A percentile compares a stretch with the other conserved stretches of the same genome.
phyloP scores from a whole-genome alignment of 2,797 vertebrate genomes.

The Graptemys geographica region DNA sequence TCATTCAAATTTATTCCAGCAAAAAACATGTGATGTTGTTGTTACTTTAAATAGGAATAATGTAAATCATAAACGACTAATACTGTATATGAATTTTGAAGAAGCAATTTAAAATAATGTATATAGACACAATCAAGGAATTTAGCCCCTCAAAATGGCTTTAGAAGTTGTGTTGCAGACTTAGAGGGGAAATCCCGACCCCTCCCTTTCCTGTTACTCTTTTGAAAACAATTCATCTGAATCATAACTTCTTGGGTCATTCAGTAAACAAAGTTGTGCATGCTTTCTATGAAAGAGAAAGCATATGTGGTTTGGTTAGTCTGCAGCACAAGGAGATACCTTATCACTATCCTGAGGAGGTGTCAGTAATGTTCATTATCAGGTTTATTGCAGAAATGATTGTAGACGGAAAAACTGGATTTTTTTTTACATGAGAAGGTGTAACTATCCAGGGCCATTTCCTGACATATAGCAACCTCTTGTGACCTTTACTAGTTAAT shows the following conservation, averaged over 20 bases:
- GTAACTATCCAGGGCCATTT: neutral
- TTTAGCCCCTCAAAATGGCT: neutral
- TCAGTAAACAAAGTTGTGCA: neutral
- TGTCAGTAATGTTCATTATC: neutral
- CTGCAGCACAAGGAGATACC: neutral
- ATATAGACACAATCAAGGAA: fast-evolving
- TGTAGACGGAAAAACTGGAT: neutral
- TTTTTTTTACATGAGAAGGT: neutral
- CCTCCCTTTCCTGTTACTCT: neutral
- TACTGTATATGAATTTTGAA: neutral
- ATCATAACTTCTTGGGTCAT: fast-evolving
- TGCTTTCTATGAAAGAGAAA: neutral
- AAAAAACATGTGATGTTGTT: neutral
- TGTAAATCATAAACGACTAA: neutral
- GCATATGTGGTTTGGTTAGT: neutral
- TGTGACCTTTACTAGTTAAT: neutral
- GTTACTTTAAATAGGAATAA: neutral
- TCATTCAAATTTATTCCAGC: neutral
- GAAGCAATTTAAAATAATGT: neutral
- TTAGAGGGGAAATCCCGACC: neutral
- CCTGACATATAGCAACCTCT: neutral
- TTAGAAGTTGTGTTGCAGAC: neutral
- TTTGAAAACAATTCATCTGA: neutral
- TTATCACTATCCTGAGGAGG: neutral
- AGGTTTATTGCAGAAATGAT: neutral